A percentile compares a stretch with the other conserved stretches of the same genome.
Evolutionary conservation across 2,797 vertebrate species (phyloP).

Genomic region (Oreortyx pictus): DNA sequence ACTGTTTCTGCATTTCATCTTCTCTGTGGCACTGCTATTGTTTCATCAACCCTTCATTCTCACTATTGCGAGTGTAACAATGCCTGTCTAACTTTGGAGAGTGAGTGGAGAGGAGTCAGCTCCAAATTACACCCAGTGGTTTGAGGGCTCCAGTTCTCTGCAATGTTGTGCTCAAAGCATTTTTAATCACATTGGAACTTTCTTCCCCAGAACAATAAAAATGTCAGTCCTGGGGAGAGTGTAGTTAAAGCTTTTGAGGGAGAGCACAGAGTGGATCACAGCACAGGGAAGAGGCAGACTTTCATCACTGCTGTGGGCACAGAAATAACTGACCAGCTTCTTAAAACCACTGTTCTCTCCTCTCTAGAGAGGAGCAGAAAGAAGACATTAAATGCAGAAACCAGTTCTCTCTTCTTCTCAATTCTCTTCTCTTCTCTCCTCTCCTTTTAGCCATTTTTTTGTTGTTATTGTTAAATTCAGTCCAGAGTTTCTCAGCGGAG

Average conservation of each 20-base stretch:
- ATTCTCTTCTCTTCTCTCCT: too few species aligned
- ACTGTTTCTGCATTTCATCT: not conserved
- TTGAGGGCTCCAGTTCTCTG: rapidly evolving
- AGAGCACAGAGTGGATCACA: not conserved
- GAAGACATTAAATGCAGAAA: not conserved
- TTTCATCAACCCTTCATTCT: not conserved
- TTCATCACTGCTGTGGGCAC: not conserved
- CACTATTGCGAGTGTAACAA: not conserved
- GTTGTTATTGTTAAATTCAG: not conserved
- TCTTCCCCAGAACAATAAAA: not conserved
- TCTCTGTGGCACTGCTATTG: not conserved
- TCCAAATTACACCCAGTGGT: rapidly evolving
- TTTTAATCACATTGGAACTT: not conserved
- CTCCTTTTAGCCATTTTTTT: not conserved
- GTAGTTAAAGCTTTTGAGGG: not conserved
- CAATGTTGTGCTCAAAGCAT: not conserved
- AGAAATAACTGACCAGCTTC: not conserved
- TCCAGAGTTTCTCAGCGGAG: not conserved
- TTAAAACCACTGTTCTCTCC: not conserved
- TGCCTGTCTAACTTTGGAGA: not conserved
- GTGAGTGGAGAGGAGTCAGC: not conserved
- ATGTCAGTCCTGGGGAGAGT: rapidly evolving
- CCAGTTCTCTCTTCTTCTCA: too few species aligned
- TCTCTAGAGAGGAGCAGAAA: not conserved
- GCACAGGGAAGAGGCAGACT: not conserved